phyloP scores from a whole-genome alignment of 2,113 vertebrate species.

The Oncorhynchus gorbuscha region DNA sequence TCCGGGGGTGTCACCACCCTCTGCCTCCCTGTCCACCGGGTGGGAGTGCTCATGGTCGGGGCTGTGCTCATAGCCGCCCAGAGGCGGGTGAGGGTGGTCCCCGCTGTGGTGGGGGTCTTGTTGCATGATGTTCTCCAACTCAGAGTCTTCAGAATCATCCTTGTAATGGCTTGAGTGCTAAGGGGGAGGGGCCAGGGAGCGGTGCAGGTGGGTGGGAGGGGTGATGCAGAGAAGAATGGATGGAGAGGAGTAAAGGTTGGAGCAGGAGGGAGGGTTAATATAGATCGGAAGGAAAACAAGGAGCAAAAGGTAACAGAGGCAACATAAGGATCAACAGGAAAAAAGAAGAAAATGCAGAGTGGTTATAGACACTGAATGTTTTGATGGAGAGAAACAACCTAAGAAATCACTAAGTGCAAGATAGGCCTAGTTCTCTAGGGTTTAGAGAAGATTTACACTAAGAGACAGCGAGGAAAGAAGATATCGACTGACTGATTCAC shows the following conservation, averaged over 20 bases:
- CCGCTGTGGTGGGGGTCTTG: conserved; percentile 69
- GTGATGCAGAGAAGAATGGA: not conserved
- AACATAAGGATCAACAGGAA: conserved; percentile 6
- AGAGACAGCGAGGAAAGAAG: conserved; percentile 3
- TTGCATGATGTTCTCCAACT: conserved; percentile 86
- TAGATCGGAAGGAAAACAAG: conserved; percentile 18
- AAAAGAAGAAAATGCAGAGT: conserved; percentile 21
- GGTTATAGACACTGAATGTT: conserved; percentile 19
- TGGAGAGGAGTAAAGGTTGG: not conserved
- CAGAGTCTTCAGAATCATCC: conserved; percentile 78
- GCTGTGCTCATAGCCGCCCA: conserved; percentile 11
- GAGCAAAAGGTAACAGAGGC: conserved; percentile 2
- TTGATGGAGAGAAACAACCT: not conserved
- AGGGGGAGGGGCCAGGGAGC: conserved; percentile 6
- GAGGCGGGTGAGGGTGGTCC: conserved; percentile 31
- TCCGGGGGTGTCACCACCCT: conserved; percentile 55
- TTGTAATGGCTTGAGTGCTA: conserved; percentile 82
- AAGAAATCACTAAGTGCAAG: not conserved
- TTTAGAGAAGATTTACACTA: not conserved
- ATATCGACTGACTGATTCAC: not conserved
- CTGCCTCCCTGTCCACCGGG: conserved; percentile 48
- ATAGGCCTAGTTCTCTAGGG: not conserved
- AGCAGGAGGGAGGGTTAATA: conserved; percentile 1
- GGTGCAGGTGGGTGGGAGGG: conserved; percentile 48
- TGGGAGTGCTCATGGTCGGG: conserved; percentile 45